Evolutionary conservation across 2,888 invertebrate genomes (phyloP).

Genomic region (Tinea pellionella): DNA sequence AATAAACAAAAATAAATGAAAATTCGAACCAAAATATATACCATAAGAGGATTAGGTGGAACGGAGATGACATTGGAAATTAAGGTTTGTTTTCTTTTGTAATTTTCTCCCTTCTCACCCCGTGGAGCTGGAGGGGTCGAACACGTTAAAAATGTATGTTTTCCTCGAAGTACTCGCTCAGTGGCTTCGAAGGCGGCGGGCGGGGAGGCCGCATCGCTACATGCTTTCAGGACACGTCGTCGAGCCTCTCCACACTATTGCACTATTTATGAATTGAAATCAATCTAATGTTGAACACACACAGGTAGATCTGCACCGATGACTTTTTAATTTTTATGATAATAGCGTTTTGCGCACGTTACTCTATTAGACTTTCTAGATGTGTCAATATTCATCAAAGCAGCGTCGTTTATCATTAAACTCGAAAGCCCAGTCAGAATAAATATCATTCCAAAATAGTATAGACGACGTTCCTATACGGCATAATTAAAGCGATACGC

Average conservation of each 20-base stretch:
- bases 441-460: conserved; percentile 13
- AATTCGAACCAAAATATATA: conserved; percentile 67
- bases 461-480: conserved; percentile 27
- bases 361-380: neutral
- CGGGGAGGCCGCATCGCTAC: conserved; percentile 30
- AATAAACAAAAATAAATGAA: conserved; percentile 62
- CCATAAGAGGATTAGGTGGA: conserved; percentile 68
- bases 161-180: conserved; percentile 29
- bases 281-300: neutral
- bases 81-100: conserved; percentile 69
- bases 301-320: neutral
- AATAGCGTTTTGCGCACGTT: no score
- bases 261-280: conserved; percentile 29
- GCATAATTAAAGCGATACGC: conserved; percentile 60
- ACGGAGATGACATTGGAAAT: conserved; percentile 70
- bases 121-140: conserved; percentile 30
- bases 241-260: conserved; percentile 29
- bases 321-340: neutral
- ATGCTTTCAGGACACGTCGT: conserved; percentile 34
- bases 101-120: conserved; percentile 63
- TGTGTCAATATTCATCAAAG: neutral
- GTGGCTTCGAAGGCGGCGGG: conserved; percentile 22
- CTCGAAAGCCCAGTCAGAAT: neutral
- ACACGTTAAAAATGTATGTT: conserved; percentile 65
- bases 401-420: conserved; percentile 2